Evolutionary conservation across 2,113 vertebrate species (phyloP), one percentile per base, ranked within the genome.

Genomic region (Anthoscopus minutus): DNA sequence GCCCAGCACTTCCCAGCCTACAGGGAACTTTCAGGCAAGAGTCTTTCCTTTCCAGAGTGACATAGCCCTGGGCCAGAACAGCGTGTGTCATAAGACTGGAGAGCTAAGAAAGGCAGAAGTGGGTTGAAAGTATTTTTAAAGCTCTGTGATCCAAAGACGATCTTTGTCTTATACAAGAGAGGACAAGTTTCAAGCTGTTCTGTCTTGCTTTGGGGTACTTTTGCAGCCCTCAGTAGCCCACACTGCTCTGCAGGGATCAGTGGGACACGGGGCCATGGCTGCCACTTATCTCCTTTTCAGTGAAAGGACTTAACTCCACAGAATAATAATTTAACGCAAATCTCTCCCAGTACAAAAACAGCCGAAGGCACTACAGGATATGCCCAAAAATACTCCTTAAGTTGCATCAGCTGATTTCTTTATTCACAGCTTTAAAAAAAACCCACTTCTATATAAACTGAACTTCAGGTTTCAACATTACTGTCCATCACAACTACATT

Each of bases 41-140:
- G 30, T 35, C 80, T 77, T 67, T 45, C 14, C 61, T 42, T 81
- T 81, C 44, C 40, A 86, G 25, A 56, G 9, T 0, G 0, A 51
- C 58, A 37, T 22, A 81, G 38, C 25, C 57, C 67, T 61, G 42
- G 50, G 42, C 30, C 57, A 42, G 61, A 69, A 57, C 12, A 89
- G 33, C 14, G 54, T 92, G 56, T 70, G 38, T 74, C 84, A 69
- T 61, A 88, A 80, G 71, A 93, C 31, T 3, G 3, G 28, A 76
- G 48, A 82, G 53, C 70, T 88, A 86, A 85, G 88, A 86, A 90
- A 88, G 15, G 62, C 57, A 94, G 66, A 96, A 95, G 67, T 92
- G 73, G 93, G 93, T 85, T 80, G 67, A 64, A 94, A 87, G 84
- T 92, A 91, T 94, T 97, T 96, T 94, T 97, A 89, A 76, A 79